A percentile compares a stretch with the other conserved stretches of the same genome.
Evolutionary conservation across 2,113 vertebrate genomes (phyloP).

Genomic region (Peromyscus polionotus): DNA sequence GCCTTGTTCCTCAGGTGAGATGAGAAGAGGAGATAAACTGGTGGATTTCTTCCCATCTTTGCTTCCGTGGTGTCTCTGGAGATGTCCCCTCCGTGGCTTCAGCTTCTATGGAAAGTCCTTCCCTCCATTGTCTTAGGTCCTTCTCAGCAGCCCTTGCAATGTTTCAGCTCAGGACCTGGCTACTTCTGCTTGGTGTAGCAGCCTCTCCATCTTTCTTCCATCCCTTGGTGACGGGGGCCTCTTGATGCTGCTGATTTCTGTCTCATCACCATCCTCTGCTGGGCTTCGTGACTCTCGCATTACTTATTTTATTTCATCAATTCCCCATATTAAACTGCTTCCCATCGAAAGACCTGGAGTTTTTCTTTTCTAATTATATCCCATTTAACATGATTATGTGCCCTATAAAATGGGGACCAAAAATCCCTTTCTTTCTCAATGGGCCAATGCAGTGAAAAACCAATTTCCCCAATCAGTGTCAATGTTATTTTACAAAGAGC

Average conservation of each 20-base stretch:
- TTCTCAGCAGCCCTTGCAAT: neutral
- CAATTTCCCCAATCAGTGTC: neutral
- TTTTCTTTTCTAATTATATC: neutral
- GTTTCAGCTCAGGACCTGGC: neutral
- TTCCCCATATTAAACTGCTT: neutral
- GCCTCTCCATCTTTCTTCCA: neutral
- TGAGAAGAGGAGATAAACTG: neutral
- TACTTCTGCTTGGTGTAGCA: neutral
- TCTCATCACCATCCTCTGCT: neutral
- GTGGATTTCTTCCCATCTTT: neutral
- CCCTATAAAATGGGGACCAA: neutral
- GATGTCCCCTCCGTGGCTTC: neutral
- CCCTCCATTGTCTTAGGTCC: neutral
- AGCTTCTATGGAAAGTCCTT: neutral
- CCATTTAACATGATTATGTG: neutral
- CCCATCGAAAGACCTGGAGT: neutral
- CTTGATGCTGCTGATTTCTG: neutral
- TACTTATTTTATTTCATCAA: fast-evolving
- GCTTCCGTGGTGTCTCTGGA: neutral
- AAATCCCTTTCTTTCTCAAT: neutral
- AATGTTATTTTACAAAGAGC: neutral
- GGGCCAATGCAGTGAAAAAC: neutral
- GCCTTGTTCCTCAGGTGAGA: neutral
- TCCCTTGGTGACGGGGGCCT: neutral
- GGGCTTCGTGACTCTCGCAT: neutral